Base-by-base conservation (phyloP, 2,113 vertebrate genomes). In the Todiramphus saurophagus region DNA sequence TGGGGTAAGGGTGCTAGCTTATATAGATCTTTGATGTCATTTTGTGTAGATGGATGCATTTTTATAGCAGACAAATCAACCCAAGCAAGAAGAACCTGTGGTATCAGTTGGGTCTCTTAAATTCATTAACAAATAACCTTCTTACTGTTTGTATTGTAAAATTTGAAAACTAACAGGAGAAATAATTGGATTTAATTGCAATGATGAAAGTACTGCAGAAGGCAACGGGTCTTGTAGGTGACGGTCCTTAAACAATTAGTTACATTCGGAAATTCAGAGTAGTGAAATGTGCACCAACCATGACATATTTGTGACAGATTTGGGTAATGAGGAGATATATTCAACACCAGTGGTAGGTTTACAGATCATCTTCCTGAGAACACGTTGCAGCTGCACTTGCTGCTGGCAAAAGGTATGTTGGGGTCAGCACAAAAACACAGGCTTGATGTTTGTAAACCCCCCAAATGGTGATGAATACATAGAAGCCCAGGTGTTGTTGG, bases 81-180 rank as follows among this genome's bases (percentile, higher is more conserved):
- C 15, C 31, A 48, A 60, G 16, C 31, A 72, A 72, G 62, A 75
- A 5, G 12, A 88, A 73, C 28, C 25, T 91, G 25, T 84, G 25
- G 11, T 85, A 70, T 76, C 1, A 0, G 2, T 63, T 53, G 33
- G 3, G 2, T 74, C 0, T 2, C 6, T 77, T 21, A 12, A 11
- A 33, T 50, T 15, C 16, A 11, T 78, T 74, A 55, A 25, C 18
- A 63, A 90, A 75, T 85, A 84, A 55, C 13, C 3, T 6, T 73
- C 16, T 77, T 77, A 41, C 4, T 21, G 11, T 39, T 86, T 88
- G 16, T 73, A 15, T n/a, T 53, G 13, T 50, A 55, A 58, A 69
- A 85, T 66, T 7, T 50, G 16, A 84, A 55, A 62, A 73, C 5
- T 56, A 41, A 10, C 17, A 50, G 39, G 37, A 92, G 20, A 87